A percentile compares a stretch with the other conserved stretches of the same genome.
Evolutionary conservation across 2,113 vertebrate genomes (phyloP).

Genomic region (Danionella cerebrum): DNA sequence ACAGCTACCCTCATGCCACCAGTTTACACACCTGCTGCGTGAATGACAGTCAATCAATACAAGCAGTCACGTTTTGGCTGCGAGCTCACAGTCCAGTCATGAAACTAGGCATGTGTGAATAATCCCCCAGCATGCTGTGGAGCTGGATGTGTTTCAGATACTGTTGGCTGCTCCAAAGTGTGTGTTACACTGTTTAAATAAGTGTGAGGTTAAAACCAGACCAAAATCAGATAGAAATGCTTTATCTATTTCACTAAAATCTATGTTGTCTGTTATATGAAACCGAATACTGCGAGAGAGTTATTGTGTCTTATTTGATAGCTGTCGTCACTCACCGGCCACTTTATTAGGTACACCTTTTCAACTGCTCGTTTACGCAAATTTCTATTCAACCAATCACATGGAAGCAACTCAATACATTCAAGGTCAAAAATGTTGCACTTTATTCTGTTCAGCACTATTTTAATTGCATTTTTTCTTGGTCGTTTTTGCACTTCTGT

Average conservation of each 20-base stretch:
- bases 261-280: too few relatives aligned
- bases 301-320: slow-evolving; percentile 20
- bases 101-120: slow-evolving; percentile 3
- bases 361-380: too few relatives aligned
- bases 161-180: background rate
- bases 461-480: too few relatives aligned
- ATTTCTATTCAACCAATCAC: too few relatives aligned
- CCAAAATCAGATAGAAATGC: background rate
- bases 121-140: background rate
- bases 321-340: too few relatives aligned
- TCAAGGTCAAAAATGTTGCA: too few relatives aligned
- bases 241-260: background rate
- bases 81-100: slow-evolving; percentile 16
- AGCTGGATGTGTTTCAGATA: slow-evolving; percentile 10
- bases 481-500: too few relatives aligned
- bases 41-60: slow-evolving; percentile 34
- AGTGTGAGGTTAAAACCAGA: background rate
- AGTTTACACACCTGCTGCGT: slow-evolving; percentile 29
- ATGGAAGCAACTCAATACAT: too few relatives aligned
- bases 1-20: slow-evolving; percentile 9
- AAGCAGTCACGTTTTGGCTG: background rate
- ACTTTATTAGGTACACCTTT: too few relatives aligned
- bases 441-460: too few relatives aligned
- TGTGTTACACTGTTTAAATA: slow-evolving; percentile 6
- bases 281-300: too few relatives aligned